Base-by-base conservation (phyloP, 2,888 invertebrate genomes). In the Ophion ventricosus region DNA sequence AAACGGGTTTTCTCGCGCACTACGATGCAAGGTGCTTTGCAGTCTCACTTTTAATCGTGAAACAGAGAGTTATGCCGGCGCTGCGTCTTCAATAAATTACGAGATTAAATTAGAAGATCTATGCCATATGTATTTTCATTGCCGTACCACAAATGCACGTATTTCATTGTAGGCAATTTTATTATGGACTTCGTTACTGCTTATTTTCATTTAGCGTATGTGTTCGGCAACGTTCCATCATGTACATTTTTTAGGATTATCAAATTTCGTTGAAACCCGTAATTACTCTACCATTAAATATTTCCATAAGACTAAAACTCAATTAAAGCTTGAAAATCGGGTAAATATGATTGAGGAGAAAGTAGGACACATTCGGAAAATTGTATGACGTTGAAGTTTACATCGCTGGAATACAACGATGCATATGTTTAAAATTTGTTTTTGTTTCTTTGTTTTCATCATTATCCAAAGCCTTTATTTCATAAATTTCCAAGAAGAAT, bases 21-120 rank as follows among this genome's bases (percentile, higher is more conserved):
- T 26, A 40, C 80, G 23, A 14, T 49, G 59, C 75, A 23, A 29
- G 43, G 43, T 57, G 10, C 69, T 75, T 20, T 69, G 67, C 61
- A 59, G 69, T 76, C 56, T 84, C 84, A 29, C 79, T 69, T 75
- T 84, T 84, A 77, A 84, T 84, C 82, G 73, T 80, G 84, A 84
- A 84, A 84, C 61, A 43, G 84, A 84, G 82, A 84, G 84, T 84
- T 76, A 82, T 57, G n/a, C 59, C 56, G 64, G 29, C 25, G 57
- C 26, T 25, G 78, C 11, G 67, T 61, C 59, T 23, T 61, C 43
- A 82, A 82, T 84, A 75, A 23, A 81, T 81, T 78, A 81, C 64
- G 43, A 26, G 54, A 69, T 69, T 59, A 40, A 66, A 81, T 40
- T 54, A 63, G 49, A 69, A 63, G 80, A 74, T 78, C 69, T 63